Conservation (phyloP, 2,797 vertebrate species). For the Rachycentron canadum region DNA sequence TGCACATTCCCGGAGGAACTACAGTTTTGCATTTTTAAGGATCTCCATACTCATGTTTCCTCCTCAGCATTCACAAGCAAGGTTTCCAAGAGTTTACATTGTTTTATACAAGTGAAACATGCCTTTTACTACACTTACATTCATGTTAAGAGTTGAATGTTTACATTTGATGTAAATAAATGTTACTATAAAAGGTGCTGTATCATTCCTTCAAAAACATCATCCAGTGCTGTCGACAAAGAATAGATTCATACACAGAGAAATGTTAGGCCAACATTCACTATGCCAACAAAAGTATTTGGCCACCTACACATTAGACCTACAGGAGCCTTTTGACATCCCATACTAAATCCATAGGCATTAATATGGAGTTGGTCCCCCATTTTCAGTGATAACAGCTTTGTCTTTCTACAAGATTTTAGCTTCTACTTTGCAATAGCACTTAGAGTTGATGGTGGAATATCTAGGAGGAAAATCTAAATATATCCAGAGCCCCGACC, state of each 20-base stretch:
- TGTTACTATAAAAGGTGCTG: conserved; percentile 57
- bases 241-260: not conserved
- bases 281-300: too few species aligned
- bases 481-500: too few species aligned
- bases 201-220: not conserved
- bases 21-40: conserved; percentile 38
- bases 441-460: too few species aligned
- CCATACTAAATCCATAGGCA: too few species aligned
- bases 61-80: conserved; percentile 70
- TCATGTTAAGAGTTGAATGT: conserved; percentile 84
- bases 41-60: conserved; percentile 45
- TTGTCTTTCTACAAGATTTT: too few species aligned
- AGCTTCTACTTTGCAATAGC: too few species aligned
- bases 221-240: not conserved
- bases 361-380: too few species aligned
- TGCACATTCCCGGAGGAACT: conserved; percentile 60
- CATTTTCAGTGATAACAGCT: too few species aligned
- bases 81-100: conserved; percentile 79
- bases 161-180: conserved; percentile 84
- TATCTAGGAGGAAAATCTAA: too few species aligned
- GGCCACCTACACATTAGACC: too few species aligned
- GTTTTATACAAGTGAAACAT: conserved; percentile 85
- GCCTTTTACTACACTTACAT: conserved; percentile 83
- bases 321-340: too few species aligned
- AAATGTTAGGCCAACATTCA: too few species aligned